A percentile compares a stretch with the other conserved stretches of the same genome.
These are phyloP conservation scores for Laspeyria flexula DNA, from an alignment of 2,888 invertebrate species.

Conservation along the genomic window DNA sequence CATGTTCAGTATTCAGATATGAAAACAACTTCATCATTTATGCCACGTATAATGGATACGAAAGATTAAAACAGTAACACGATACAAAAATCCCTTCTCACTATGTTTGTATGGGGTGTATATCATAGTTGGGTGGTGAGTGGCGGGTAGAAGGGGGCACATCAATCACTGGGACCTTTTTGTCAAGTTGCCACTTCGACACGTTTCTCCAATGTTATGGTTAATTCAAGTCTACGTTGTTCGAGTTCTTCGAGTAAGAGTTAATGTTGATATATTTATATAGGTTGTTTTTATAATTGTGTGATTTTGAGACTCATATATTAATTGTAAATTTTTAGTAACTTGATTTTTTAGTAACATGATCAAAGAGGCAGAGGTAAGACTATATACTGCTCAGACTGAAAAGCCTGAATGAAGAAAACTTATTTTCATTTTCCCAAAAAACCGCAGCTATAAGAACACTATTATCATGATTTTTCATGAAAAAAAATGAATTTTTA, in stretches of 20 bases:
- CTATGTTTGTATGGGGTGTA: slow-evolving; percentile 32
- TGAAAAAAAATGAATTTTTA: too few relatives aligned
- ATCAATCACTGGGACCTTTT: slow-evolving; percentile 69
- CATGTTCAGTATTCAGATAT: too few relatives aligned
- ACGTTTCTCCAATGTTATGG: slow-evolving; percentile 58
- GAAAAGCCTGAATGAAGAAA: too few relatives aligned
- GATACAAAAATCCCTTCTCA: slow-evolving; percentile 12
- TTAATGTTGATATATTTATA: slow-evolving; percentile 27
- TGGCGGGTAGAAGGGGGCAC: slow-evolving; percentile 34
- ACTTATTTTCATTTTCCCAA: too few relatives aligned
- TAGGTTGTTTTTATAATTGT: not conserved
- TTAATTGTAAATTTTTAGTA: too few relatives aligned
- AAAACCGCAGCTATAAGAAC: too few relatives aligned
- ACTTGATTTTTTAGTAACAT: too few relatives aligned
- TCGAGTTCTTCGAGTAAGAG: slow-evolving; percentile 24
- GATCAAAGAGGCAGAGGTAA: too few relatives aligned
- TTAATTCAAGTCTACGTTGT: slow-evolving; percentile 53
- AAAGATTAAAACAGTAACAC: slow-evolving; percentile 16
- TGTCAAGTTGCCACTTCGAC: slow-evolving; percentile 68
- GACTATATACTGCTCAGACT: too few relatives aligned
- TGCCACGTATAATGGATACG: slow-evolving; percentile 1
- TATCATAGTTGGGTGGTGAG: slow-evolving; percentile 14
- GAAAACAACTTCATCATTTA: too few relatives aligned
- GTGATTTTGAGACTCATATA: too few relatives aligned
- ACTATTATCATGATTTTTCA: too few relatives aligned